A percentile compares a stretch with the other conserved stretches of the same genome.
These are phyloP conservation scores for Physella acuta DNA, from an alignment of 1,140 invertebrate genomes.

Conservation along the genomic window DNA sequence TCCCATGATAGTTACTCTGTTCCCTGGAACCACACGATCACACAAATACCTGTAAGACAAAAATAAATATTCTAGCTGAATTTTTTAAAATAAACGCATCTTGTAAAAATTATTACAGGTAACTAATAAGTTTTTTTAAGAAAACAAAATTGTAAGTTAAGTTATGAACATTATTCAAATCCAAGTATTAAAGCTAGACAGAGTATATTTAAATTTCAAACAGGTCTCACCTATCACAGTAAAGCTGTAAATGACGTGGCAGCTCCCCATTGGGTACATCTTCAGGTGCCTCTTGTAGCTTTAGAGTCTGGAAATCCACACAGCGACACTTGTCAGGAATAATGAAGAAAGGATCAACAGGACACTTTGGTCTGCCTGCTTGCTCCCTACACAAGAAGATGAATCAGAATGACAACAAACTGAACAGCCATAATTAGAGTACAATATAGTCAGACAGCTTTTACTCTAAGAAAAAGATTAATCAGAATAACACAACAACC, in stretches of 20 bases:
- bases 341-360: slow-evolving; percentile 97
- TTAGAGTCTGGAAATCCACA: slow-evolving; percentile 86
- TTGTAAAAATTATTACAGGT: background rate
- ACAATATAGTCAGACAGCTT: no score
- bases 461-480: no score
- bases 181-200: background rate
- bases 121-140: background rate
- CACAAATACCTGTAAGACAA: slow-evolving; percentile 74
- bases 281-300: slow-evolving; percentile 95
- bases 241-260: slow-evolving; percentile 92
- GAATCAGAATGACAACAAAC: slow-evolving; percentile 21
- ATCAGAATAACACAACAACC: no score
- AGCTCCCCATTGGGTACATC: slow-evolving; percentile 97
- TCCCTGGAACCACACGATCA: slow-evolving; percentile 94
- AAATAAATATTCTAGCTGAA: no score
- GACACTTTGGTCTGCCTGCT: slow-evolving; percentile 77
- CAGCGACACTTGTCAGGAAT: slow-evolving; percentile 95
- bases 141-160: background rate
- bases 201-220: slow-evolving; percentile 13
- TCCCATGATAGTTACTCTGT: slow-evolving; percentile 88
- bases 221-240: slow-evolving; percentile 76
- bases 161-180: background rate
- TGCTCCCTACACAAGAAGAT: slow-evolving; percentile 70
- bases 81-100: background rate
- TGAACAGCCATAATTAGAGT: no score